Evolutionary conservation across 2,113 vertebrate species (phyloP).

Genomic region (Circaetus gallicus): DNA sequence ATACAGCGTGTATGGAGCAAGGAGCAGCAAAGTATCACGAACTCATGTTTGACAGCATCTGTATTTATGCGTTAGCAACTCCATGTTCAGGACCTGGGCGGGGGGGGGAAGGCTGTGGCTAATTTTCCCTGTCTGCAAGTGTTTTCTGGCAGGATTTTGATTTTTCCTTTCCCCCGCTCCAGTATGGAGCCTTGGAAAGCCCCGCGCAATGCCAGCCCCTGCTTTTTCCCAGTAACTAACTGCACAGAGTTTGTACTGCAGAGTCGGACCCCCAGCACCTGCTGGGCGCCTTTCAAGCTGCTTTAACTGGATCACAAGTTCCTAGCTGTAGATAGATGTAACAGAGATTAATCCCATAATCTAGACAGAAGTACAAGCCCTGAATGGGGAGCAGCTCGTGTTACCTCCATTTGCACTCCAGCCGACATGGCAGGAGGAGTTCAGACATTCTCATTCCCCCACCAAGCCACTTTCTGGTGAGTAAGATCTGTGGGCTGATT

Average conservation of each 20-base stretch:
- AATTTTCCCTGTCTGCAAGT: not conserved
- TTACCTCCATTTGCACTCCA: constrained; percentile 8
- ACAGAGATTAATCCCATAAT: constrained; percentile 53
- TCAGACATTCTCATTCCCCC: not conserved
- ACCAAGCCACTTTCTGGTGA: not conserved
- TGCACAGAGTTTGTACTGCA: not conserved
- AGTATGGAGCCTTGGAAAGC: not conserved
- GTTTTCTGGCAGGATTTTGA: not conserved
- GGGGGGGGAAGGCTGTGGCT: not conserved
- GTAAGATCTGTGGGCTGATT: not conserved
- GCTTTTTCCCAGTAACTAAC: constrained; percentile 6
- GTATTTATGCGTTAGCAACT: not conserved
- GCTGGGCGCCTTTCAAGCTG: constrained; percentile 44
- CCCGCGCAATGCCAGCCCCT: not conserved
- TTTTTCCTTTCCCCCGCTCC: not conserved
- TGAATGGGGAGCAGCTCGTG: not conserved
- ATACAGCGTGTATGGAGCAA: not conserved
- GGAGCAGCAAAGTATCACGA: not conserved
- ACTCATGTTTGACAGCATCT: not conserved
- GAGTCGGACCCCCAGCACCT: constrained; percentile 38
- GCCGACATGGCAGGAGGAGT: not conserved
- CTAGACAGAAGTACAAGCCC: constrained; percentile 31
- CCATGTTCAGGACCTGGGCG: not conserved
- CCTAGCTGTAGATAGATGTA: constrained; percentile 39
- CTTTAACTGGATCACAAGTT: constrained; percentile 54